A percentile compares a stretch with the other conserved stretches of the same genome.
These are phyloP conservation scores for Lepidurus apus DNA, from an alignment of 1,140 invertebrate species.

Conservation along the genomic window DNA sequence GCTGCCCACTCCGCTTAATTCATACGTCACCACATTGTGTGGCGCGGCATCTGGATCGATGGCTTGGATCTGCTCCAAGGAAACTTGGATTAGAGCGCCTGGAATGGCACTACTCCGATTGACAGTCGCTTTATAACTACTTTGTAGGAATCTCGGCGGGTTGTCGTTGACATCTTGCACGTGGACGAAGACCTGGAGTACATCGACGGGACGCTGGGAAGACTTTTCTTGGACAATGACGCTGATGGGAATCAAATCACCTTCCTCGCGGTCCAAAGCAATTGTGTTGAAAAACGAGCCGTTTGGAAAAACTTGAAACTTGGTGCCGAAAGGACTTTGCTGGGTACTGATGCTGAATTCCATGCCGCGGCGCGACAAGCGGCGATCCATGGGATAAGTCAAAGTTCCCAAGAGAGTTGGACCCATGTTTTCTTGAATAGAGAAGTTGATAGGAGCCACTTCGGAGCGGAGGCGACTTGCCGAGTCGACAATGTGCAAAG, in stretches of 20 bases:
- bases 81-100: constrained; percentile 56
- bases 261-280: constrained; percentile 52
- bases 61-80: constrained; percentile 66
- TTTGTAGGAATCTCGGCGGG: constrained; percentile 48
- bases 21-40: constrained; percentile 69
- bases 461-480: constrained; percentile 37
- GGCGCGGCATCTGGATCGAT: constrained; percentile 71
- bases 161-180: constrained; percentile 46
- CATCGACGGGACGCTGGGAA: constrained; percentile 56
- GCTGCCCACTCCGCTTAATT: constrained; percentile 42
- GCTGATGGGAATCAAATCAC: constrained; percentile 47
- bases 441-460: constrained; percentile 15
- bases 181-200: constrained; percentile 44
- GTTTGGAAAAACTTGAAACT: constrained; percentile 25
- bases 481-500: constrained; percentile 72
- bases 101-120: constrained; percentile 62
- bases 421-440: constrained; percentile 56
- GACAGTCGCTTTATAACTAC: constrained; percentile 70
- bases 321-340: constrained; percentile 52
- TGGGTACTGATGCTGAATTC: constrained; percentile 71
- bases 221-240: constrained; percentile 73
- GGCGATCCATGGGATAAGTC: constrained; percentile 37
- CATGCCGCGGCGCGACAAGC: constrained; percentile 57
- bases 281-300: constrained; percentile 67
- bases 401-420: constrained; percentile 41